Conservation (phyloP, 2,113 vertebrate genomes). For the Serilophus lunatus region DNA sequence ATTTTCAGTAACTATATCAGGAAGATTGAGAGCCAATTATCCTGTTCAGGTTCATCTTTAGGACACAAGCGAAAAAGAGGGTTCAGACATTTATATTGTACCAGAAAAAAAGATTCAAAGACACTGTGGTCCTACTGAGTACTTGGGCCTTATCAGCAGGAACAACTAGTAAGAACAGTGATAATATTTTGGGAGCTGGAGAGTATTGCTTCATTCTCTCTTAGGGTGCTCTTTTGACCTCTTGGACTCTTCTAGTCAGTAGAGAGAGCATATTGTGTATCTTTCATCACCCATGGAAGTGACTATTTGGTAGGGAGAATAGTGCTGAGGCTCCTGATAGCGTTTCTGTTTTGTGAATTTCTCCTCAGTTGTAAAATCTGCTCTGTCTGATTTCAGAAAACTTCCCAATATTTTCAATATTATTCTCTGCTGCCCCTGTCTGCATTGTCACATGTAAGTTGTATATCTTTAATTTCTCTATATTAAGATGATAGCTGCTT, state of each 20-base stretch:
- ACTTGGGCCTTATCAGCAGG: background rate
- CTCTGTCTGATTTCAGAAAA: background rate
- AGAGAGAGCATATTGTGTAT: background rate
- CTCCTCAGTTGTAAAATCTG: background rate
- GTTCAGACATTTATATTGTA: background rate
- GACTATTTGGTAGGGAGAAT: background rate
- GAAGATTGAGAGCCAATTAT: constrained; percentile 60
- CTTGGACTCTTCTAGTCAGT: background rate
- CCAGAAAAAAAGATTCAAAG: constrained; percentile 10
- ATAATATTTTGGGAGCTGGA: background rate
- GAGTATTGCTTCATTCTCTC: background rate
- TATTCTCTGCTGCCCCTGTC: background rate
- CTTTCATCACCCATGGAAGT: background rate
- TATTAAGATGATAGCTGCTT: background rate
- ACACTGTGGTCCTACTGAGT: background rate
- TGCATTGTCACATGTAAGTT: background rate
- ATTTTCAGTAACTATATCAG: constrained; percentile 54
- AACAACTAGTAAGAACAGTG: background rate
- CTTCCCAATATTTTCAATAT: background rate
- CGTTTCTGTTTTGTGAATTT: background rate
- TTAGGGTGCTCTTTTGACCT: background rate
- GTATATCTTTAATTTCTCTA: background rate
- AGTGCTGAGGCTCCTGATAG: background rate
- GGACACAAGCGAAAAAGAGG: constrained; percentile 19
- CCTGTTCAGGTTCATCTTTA: constrained; percentile 44